Percentiles rank a stretch among this genome's conserved stretches.
Evolutionary conservation across 2,888 invertebrate species (phyloP).

Genomic region (Chrysolina oricalcia): DNA sequence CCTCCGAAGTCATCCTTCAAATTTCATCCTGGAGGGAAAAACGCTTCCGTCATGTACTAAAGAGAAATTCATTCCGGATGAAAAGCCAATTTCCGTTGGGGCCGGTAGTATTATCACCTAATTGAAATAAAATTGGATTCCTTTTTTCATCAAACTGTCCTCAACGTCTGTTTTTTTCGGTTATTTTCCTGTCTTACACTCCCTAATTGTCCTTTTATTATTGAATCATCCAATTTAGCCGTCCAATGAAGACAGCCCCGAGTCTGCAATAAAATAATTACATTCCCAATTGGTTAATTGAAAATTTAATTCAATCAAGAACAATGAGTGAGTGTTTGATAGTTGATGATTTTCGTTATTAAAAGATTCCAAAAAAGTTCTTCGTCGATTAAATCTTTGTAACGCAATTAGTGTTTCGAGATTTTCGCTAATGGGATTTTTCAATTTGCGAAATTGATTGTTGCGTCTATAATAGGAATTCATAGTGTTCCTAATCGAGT

Average conservation of each 20-base stretch:
- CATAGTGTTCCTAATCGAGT: neutral
- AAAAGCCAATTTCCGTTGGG: slow-evolving; percentile 11
- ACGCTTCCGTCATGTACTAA: neutral
- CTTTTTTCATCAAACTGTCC: slow-evolving; percentile 26
- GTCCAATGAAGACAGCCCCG: slow-evolving; percentile 48
- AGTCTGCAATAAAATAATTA: slow-evolving; percentile 66
- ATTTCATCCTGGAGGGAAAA: neutral
- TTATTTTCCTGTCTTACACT: slow-evolving; percentile 39
- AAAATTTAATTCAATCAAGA: slow-evolving; percentile 67
- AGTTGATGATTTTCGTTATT: slow-evolving; percentile 28
- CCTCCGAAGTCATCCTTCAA: slow-evolving; percentile 1
- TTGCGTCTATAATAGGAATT: neutral
- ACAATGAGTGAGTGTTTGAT: slow-evolving; percentile 26
- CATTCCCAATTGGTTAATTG: slow-evolving; percentile 69
- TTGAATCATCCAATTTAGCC: slow-evolving; percentile 59
- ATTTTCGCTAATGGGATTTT: slow-evolving; percentile 8
- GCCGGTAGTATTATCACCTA: slow-evolving; percentile 25
- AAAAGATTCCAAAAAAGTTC: slow-evolving; percentile 24
- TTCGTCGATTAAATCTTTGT: slow-evolving; percentile 19
- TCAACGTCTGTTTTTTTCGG: slow-evolving; percentile 32
- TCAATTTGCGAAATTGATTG: slow-evolving; percentile 4
- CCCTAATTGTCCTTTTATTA: slow-evolving; percentile 58
- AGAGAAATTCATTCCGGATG: slow-evolving; percentile 17
- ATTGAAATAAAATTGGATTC: slow-evolving; percentile 43
- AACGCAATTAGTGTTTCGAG: slow-evolving; percentile 14